Conservation (phyloP, 2,113 vertebrate species). For the Podiceps cristatus region DNA sequence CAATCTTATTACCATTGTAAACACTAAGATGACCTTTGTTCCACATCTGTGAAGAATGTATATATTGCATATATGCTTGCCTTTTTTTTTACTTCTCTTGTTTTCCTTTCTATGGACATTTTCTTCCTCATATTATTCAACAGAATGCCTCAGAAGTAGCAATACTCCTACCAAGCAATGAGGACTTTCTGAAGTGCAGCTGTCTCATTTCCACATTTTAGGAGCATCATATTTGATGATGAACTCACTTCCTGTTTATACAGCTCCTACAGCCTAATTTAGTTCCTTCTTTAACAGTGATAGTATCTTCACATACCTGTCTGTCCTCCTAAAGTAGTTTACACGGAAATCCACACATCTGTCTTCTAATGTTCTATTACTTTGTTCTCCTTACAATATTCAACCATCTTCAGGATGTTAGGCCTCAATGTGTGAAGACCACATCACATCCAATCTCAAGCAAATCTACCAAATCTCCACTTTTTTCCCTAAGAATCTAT, state of each 20-base stretch:
- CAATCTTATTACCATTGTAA: not conserved
- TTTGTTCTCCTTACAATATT: not conserved
- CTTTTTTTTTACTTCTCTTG: not conserved
- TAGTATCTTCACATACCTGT: not conserved
- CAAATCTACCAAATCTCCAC: not conserved
- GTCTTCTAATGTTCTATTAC: not conserved
- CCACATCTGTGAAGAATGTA: not conserved
- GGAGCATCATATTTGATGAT: not conserved
- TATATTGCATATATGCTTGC: not conserved
- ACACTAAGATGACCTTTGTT: not conserved
- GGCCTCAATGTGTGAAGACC: fast-evolving
- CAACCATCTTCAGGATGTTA: not conserved
- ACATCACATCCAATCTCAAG: not conserved
- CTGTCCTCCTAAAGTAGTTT: not conserved
- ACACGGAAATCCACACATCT: not conserved
- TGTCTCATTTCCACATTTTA: not conserved
- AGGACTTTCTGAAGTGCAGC: not conserved
- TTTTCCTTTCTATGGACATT: not conserved
- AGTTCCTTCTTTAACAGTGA: not conserved
- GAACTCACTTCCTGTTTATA: not conserved
- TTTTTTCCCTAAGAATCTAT: not conserved
- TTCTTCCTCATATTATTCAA: not conserved
- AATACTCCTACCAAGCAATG: not conserved
- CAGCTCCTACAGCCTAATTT: not conserved
- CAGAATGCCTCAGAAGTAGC: not conserved